Base-by-base conservation (phyloP, 2,888 invertebrate genomes). In the Cheilosia variabilis region DNA sequence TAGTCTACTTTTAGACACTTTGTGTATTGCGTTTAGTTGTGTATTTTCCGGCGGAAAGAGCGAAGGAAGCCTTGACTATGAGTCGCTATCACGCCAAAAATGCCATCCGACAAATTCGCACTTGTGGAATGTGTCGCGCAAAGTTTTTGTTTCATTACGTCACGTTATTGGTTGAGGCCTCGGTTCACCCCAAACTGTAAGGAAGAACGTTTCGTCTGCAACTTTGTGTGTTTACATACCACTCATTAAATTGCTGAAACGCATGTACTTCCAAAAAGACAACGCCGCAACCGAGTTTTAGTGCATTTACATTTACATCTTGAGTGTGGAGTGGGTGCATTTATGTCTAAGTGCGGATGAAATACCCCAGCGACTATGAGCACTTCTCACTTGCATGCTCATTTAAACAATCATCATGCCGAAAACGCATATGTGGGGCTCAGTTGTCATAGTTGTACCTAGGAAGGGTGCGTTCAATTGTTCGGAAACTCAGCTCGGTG, bases 341-440 rank as follows among this genome's bases (percentile, higher is more conserved):
- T 27, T 10, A 10, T n/a, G 10, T n/a, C 4, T 17, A 27, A 41
- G 34, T 47, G 13, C 53, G 47, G 27, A 47, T 66, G 9, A 15
- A 50, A 22, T 45, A 45, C 34, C 31, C 19, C 31, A 17, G 47
- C 17, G 63, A 83, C 78, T 78, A 75, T 43, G 57, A 83, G 78
- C 69, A 69, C 78, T 68, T 69, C 52, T 62, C 41, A 57, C 47
- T 69, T 69, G 68, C 79, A 84, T 65, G 79, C 75, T 83, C 78
- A 68, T 83, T 83, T 83, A 83, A 78, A 53, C 73, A 78, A 63
- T 68, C 78, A 73, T 78, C 77, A 83, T 65, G 57, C 53, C 72
- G 57, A 82, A 82, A 77, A 62, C 50, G 55, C 63, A 75, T 63
- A 31, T 22, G 52, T 45, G 17, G 15, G 37, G 43, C 41, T 63